Evolutionary conservation across 1,140 invertebrate species (phyloP).

Genomic region (Zaprionus gabonicus): DNA sequence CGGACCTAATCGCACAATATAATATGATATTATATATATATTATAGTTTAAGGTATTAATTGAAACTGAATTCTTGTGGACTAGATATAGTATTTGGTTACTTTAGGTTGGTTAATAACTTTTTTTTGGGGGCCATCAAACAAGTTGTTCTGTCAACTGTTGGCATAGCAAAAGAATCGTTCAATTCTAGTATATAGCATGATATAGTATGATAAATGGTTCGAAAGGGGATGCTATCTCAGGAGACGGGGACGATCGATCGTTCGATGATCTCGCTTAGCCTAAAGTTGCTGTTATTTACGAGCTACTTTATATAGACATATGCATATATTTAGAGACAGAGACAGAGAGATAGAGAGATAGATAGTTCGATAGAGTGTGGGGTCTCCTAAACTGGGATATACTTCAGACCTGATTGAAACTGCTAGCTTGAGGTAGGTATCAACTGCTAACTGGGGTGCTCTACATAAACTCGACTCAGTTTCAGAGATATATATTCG

Average conservation of each 20-base stretch:
- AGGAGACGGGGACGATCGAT: conserved; percentile 8
- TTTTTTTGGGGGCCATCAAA: conserved; percentile 49
- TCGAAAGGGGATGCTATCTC: conserved; percentile 12
- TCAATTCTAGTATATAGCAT: conserved; percentile 62
- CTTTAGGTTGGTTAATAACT: conserved; percentile 69
- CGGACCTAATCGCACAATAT: conserved; percentile 64
- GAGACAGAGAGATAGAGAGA: not conserved
- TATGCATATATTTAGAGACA: conserved; percentile 7
- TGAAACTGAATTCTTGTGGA: conserved; percentile 28
- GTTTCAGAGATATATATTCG: not conserved
- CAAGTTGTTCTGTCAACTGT: conserved; percentile 80
- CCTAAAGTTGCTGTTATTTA: conserved; percentile 49
- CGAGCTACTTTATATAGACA: conserved; percentile 22
- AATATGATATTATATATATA: not conserved
- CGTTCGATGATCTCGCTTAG: conserved; percentile 29
- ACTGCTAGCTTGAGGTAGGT: conserved; percentile 14
- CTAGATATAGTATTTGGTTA: conserved; percentile 41
- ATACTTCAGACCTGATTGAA: not conserved
- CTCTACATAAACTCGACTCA: conserved; percentile 29
- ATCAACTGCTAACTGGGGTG: conserved; percentile 22
- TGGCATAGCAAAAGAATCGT: conserved; percentile 65
- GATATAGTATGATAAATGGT: conserved; percentile 26
- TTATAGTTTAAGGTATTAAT: conserved; percentile 50
- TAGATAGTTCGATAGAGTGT: conserved; percentile 7
- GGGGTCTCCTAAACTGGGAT: conserved; percentile 28